Conservation (phyloP, 2,113 vertebrate species). For the Poeciliopsis prolifica region DNA sequence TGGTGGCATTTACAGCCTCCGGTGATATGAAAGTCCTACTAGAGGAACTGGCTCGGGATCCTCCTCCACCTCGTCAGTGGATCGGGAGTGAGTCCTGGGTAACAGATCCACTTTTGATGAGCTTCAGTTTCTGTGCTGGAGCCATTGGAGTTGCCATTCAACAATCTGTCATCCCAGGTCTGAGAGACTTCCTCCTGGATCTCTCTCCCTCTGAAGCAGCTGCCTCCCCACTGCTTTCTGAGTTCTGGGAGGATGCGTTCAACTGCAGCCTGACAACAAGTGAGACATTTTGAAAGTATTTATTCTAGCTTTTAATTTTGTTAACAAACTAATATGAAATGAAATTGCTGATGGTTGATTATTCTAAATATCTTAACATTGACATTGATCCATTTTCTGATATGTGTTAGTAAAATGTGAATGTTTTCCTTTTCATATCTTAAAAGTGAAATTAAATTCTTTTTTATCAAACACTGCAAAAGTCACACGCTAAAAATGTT, state of each 20-base stretch:
- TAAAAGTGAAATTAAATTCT: neutral
- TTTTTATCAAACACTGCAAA: too few species aligned
- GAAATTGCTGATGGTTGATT: neutral
- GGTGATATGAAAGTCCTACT: slow-evolving; percentile 57
- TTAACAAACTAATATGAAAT: too few species aligned
- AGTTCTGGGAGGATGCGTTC: slow-evolving; percentile 76
- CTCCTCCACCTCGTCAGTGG: slow-evolving; percentile 70
- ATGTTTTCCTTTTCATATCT: neutral
- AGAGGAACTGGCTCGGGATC: slow-evolving; percentile 51
- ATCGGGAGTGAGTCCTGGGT: too few species aligned
- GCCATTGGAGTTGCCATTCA: too few species aligned
- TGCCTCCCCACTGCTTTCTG: slow-evolving; percentile 41
- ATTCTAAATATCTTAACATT: neutral
- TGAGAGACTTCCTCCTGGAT: too few species aligned
- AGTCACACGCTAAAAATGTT: too few species aligned
- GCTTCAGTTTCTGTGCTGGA: too few species aligned
- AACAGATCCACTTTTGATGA: too few species aligned
- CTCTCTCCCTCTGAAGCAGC: too few species aligned
- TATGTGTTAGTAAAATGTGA: neutral
- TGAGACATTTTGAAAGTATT: neutral
- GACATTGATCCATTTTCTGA: neutral
- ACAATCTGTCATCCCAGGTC: too few species aligned
- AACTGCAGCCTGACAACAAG: slow-evolving; percentile 54
- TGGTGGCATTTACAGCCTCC: slow-evolving; percentile 1
- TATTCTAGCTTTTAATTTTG: neutral